Percentiles rank a stretch among this genome's conserved stretches.
These are phyloP conservation scores for Chionoecetes opilio DNA, from an alignment of 1,140 invertebrate species.

Conservation along the genomic window DNA sequence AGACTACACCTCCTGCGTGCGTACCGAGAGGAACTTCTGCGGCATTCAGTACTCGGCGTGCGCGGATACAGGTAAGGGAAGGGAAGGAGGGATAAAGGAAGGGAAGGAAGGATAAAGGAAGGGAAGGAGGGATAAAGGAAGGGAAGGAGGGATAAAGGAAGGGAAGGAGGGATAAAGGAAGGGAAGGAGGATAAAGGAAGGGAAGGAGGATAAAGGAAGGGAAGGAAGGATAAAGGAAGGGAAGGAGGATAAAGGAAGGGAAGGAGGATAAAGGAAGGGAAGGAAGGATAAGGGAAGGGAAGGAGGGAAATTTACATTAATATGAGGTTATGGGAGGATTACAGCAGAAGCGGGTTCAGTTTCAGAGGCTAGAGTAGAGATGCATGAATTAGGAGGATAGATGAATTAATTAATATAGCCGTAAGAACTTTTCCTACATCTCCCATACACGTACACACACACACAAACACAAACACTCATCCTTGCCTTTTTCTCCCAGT, in stretches of 20 bases:
- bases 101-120: neutral
- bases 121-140: neutral
- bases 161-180: neutral
- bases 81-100: neutral
- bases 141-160: neutral
- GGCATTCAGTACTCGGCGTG: slow-evolving; percentile 93
- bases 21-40: slow-evolving; percentile 94
- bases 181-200: neutral
- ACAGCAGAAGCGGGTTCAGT: too few relatives aligned
- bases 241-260: too few relatives aligned
- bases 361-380: too few relatives aligned
- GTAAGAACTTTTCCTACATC: neutral
- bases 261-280: too few relatives aligned
- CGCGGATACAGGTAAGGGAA: slow-evolving; percentile 86
- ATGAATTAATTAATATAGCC: too few relatives aligned
- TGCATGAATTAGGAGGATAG: too few relatives aligned
- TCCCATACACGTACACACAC: neutral
- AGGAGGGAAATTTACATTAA: neutral
- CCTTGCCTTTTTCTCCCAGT: slow-evolving; percentile 24
- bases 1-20: slow-evolving; percentile 93
- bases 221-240: neutral
- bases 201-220: neutral
- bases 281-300: too few relatives aligned
- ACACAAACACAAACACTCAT: neutral
- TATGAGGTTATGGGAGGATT: too few relatives aligned